Percentiles rank a stretch among this genome's conserved stretches.
These are phyloP conservation scores for Apogon talboti DNA, from an alignment of 2,797 vertebrate species.

Conservation along the genomic window DNA sequence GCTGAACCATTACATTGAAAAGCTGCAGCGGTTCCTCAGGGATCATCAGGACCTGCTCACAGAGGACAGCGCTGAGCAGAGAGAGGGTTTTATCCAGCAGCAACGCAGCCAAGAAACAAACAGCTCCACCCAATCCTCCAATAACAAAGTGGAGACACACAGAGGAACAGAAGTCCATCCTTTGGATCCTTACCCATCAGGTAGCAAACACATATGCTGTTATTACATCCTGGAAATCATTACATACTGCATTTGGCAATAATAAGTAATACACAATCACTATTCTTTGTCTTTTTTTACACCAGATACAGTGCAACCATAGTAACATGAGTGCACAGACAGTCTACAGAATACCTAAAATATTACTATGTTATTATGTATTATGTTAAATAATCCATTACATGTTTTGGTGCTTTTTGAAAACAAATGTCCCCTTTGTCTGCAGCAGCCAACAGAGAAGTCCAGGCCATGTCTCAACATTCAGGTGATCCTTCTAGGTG, in stretches of 20 bases:
- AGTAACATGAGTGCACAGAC: neutral
- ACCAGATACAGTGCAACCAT: neutral
- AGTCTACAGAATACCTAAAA: neutral
- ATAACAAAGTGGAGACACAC: conserved; percentile 81
- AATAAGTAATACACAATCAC: neutral
- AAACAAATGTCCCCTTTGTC: conserved; percentile 23
- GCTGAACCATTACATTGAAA: conserved; percentile 93
- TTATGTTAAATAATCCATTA: neutral
- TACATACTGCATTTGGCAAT: too few relatives aligned
- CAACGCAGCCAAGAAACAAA: conserved; percentile 79
- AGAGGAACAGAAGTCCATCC: conserved; percentile 71
- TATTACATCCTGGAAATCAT: neutral
- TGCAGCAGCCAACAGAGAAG: conserved; percentile 38
- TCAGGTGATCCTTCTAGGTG: conserved; percentile 55
- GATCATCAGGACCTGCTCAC: conserved; percentile 91
- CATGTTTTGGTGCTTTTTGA: neutral
- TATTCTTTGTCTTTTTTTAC: too few relatives aligned
- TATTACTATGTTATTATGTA: neutral
- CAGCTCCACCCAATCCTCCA: conserved; percentile 81
- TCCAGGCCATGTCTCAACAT: too few relatives aligned
- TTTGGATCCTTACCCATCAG: conserved; percentile 49
- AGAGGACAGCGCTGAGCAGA: conserved; percentile 85
- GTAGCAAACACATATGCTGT: conserved; percentile 50
- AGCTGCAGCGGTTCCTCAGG: conserved; percentile 89
- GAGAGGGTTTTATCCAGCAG: conserved; percentile 83